A percentile compares a stretch with the other conserved stretches of the same genome.
Conservation (phyloP, 2,797 vertebrate species). For the Poeciliopsis paucimaculata region DNA sequence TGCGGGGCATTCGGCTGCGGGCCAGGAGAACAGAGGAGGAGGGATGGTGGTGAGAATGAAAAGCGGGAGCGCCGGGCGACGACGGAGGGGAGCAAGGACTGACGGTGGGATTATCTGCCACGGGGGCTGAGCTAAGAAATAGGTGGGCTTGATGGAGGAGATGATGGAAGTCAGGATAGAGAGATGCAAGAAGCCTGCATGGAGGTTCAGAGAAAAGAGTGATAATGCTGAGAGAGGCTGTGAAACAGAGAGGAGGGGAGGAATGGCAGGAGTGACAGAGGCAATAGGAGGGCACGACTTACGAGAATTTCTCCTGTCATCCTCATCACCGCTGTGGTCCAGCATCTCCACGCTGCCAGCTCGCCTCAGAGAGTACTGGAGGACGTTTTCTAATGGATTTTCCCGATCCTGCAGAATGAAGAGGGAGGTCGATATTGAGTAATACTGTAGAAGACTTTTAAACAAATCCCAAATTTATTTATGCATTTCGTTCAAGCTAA, state of each 20-base stretch:
- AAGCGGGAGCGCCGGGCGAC: constrained; percentile 65
- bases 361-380: constrained; percentile 81
- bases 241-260: constrained; percentile 15
- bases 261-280: not conserved
- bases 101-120: constrained; percentile 70
- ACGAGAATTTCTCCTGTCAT: constrained; percentile 78
- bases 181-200: constrained; percentile 66
- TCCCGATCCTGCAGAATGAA: constrained; percentile 84
- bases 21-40: constrained; percentile 62
- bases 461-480: not conserved
- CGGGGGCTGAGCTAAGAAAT: constrained; percentile 64
- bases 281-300: constrained; percentile 38
- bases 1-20: constrained; percentile 36
- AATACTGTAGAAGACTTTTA: not conserved
- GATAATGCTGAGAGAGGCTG: constrained; percentile 35
- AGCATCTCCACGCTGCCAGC: constrained; percentile 81
- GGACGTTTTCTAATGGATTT: constrained; percentile 88
- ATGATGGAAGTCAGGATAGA: constrained; percentile 71
- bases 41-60: constrained; percentile 76
- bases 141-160: constrained; percentile 70
- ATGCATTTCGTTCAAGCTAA: not conserved
- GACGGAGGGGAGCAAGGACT: constrained; percentile 61
- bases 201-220: constrained; percentile 52
- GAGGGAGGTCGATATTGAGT: not conserved
- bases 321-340: constrained; percentile 90